A percentile compares a stretch with the other conserved stretches of the same genome.
Conservation (phyloP, 2,797 vertebrate genomes). For the Cynopterus sphinx region DNA sequence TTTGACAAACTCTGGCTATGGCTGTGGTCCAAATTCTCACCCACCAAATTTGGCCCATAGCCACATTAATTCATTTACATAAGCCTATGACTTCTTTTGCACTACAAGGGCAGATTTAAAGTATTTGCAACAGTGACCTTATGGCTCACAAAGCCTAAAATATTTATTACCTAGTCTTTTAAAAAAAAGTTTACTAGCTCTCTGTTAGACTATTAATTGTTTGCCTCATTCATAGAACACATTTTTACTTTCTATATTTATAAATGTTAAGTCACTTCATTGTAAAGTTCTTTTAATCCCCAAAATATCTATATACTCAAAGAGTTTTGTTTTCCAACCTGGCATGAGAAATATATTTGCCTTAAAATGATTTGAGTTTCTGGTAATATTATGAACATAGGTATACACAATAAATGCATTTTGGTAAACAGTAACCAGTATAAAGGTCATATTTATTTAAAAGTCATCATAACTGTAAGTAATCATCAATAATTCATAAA, state of each 20-base stretch:
- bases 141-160: background rate
- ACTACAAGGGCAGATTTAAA: background rate
- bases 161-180: background rate
- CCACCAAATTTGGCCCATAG: background rate
- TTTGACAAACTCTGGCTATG: background rate
- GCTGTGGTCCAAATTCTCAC: background rate
- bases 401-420: slow-evolving; percentile 10
- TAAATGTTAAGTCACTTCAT: background rate
- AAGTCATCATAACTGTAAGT: slow-evolving; percentile 48
- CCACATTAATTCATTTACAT: background rate
- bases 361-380: background rate
- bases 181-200: background rate
- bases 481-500: slow-evolving; percentile 51
- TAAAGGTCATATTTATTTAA: slow-evolving; percentile 45
- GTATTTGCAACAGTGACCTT: background rate
- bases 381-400: background rate
- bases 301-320: background rate
- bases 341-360: background rate
- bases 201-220: background rate
- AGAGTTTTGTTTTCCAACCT: background rate
- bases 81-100: background rate
- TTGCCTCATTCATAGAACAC: background rate
- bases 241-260: background rate
- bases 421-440: background rate
- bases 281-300: background rate